Base-by-base conservation (phyloP, 1,140 invertebrate genomes). In the honey bee (Apis mellifera) region DNA sequence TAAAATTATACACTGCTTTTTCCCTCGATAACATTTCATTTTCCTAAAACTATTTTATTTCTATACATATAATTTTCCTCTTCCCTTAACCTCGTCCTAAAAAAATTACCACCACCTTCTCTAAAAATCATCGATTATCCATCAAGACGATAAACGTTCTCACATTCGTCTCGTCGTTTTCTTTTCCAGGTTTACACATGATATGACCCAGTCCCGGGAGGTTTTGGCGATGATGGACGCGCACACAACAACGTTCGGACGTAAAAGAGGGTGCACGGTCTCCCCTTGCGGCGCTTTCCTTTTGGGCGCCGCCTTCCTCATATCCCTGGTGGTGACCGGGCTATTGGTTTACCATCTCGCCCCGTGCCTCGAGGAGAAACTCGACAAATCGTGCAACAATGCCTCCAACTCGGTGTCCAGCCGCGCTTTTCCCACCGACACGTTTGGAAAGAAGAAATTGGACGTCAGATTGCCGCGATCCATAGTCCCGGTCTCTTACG, bases 311-410 rank as follows among this genome's bases (percentile, higher is more conserved):
- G 92, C 95, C 69, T 95, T 96, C 86, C 86, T 94, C 5, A 85
- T 94, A 75, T 93, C 94, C n/a, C 80, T 96, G 32, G 93, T 96
- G 0, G 95, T 95, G 55, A 96, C 96, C 12, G 95, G 96, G 5
- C 94, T 96, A 8, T 91, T 96, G 71, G 96, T 96, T 5, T 96
- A 96, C 86, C 96, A 96, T 91, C 96, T 96, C 80, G 95, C 95
- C 5, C 95, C 96, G 0, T 96, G 96, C 70, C 94, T 95, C 11
- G 93, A 95, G 84, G 86, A 55, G 55, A 88, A 84, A 86, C 93
- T 64, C 42, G 64, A 23, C 9, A 72, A 74, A 3, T 82, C 87
- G 11, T 76, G 84, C 19, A 83, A 90, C 23, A 73, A 86, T 57
- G 83, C 90, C 11, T 84, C 91, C n/a, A 84, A 54, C 87, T 88